A percentile compares a stretch with the other conserved stretches of the same genome.
Conservation (phyloP, 2,113 vertebrate genomes). For the Podiceps cristatus region DNA sequence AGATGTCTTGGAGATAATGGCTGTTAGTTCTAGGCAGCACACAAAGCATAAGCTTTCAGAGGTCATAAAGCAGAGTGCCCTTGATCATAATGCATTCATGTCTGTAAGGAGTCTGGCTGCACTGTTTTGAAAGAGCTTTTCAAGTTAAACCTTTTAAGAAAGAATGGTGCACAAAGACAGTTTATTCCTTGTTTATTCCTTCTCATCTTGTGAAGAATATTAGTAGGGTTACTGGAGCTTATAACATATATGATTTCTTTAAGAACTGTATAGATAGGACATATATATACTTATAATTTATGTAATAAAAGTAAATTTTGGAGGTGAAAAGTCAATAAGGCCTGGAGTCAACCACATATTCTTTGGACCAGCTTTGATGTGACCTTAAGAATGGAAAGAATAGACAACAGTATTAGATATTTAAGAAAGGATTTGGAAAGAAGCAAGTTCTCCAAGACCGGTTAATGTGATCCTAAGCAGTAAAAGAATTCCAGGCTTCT, state of each 20-base stretch:
- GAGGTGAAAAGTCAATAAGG: not conserved
- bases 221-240: not conserved
- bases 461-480: not conserved
- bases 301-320: not conserved
- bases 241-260: not conserved
- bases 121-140: not conserved
- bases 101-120: not conserved
- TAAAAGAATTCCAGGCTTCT: not conserved
- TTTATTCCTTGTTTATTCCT: not conserved
- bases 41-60: not conserved
- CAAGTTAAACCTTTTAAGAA: not conserved
- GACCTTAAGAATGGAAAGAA: not conserved
- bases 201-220: not conserved
- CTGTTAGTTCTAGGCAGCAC: not conserved
- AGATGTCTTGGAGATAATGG: not conserved
- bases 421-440: not conserved
- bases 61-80: not conserved
- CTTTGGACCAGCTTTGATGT: not conserved
- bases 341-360: not conserved
- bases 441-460: not conserved
- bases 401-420: not conserved
- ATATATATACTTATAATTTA: not conserved
- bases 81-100: not conserved
- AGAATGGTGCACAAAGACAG: not conserved
- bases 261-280: not conserved